phyloP scores from a whole-genome alignment of 2,113 vertebrate genomes.

The Delphinapterus leucas region DNA sequence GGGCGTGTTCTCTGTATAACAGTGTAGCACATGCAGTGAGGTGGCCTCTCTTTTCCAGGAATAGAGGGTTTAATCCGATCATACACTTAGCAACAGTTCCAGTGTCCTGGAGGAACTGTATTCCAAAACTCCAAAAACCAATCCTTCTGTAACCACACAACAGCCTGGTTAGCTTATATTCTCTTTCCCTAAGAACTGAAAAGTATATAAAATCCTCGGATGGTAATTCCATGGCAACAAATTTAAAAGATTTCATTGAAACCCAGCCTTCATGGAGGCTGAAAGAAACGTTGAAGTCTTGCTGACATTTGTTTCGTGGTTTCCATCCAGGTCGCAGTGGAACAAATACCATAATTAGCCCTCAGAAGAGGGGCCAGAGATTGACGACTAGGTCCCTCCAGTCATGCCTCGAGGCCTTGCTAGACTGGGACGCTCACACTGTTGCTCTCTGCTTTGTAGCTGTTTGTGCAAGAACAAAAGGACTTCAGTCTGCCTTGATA shows the following conservation, averaged over 20 bases:
- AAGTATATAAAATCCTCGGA: neutral
- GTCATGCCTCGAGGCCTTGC: constrained; percentile 53
- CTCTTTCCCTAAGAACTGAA: neutral
- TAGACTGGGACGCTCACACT: constrained; percentile 16
- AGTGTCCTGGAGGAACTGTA: neutral
- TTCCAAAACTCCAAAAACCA: neutral
- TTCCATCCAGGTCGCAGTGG: constrained; percentile 58
- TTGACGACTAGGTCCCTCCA: neutral
- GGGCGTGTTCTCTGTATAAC: neutral
- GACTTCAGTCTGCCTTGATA: constrained; percentile 62
- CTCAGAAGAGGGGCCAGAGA: constrained; percentile 58
- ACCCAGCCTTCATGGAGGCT: neutral
- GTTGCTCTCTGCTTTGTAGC: constrained; percentile 48
- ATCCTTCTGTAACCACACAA: neutral
- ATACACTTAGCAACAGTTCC: neutral
- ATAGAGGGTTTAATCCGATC: neutral
- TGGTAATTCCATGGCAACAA: neutral
- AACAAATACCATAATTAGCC: constrained; percentile 68
- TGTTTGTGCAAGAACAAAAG: constrained; percentile 75
- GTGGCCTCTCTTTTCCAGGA: neutral
- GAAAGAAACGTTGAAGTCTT: constrained; percentile 28
- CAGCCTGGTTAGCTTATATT: neutral
- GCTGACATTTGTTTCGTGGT: constrained; percentile 51
- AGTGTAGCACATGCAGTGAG: neutral
- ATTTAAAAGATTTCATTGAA: neutral